Conservation (phyloP, 2,113 vertebrate species). For the Lasiurus cinereus region DNA sequence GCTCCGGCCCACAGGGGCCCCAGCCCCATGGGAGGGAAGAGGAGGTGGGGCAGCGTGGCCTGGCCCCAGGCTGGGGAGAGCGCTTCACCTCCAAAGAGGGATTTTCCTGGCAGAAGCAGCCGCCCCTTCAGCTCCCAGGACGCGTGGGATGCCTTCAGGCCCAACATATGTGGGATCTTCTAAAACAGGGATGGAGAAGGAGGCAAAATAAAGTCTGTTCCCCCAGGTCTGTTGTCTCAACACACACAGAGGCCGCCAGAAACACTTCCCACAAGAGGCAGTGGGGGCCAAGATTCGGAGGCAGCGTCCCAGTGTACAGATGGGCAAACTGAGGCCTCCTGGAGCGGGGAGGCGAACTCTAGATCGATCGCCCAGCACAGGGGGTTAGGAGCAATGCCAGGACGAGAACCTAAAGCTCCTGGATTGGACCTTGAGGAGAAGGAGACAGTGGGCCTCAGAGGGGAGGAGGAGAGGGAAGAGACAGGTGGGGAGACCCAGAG, state of each 20-base stretch:
- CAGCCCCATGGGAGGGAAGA: neutral
- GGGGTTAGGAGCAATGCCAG: neutral
- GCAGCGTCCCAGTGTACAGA: conserved; percentile 42
- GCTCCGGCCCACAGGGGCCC: too few relatives aligned
- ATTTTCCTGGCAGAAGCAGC: conserved; percentile 70
- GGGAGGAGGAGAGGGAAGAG: neutral
- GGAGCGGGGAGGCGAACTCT: neutral
- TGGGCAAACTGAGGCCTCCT: conserved; percentile 49
- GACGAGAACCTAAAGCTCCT: neutral
- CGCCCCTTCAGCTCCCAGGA: conserved; percentile 73
- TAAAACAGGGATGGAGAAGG: conserved; percentile 80
- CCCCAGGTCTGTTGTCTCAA: conserved; percentile 83
- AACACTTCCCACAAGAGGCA: conserved; percentile 43
- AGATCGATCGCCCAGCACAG: neutral
- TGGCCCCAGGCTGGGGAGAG: conserved; percentile 13
- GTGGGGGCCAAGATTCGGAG: neutral
- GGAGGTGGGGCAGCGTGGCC: neutral
- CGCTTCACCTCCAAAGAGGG: conserved; percentile 25
- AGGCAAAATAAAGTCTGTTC: conserved; percentile 84
- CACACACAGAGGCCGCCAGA: conserved; percentile 74
- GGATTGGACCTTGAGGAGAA: neutral
- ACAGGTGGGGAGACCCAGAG: accelerated
- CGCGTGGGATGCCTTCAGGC: conserved; percentile 79
- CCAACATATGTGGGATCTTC: conserved; percentile 84
- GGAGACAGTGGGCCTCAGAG: neutral